Conservation (phyloP, 2,797 vertebrate species). For the Erethizon dorsatum region DNA sequence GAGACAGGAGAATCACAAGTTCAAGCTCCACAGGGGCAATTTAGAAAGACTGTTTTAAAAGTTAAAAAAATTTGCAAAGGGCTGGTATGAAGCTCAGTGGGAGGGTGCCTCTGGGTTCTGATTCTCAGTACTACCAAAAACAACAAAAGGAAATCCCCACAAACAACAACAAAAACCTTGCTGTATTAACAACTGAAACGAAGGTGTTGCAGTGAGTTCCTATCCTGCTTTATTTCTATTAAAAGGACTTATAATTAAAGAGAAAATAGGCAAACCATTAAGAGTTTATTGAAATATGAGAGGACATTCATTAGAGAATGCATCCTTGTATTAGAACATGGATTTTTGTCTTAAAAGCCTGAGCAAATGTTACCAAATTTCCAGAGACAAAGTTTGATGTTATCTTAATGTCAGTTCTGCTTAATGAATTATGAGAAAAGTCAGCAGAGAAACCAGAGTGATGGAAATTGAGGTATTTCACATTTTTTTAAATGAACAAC, state of each 20-base stretch:
- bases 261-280: not conserved
- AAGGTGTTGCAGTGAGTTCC: not conserved
- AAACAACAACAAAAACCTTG: not conserved
- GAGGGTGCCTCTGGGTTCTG: not conserved
- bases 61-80: not conserved
- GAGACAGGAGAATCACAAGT: not conserved
- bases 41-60: not conserved
- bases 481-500: not conserved
- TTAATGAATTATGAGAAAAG: not conserved
- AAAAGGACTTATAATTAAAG: not conserved
- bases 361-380: not conserved
- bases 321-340: not conserved
- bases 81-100: not conserved
- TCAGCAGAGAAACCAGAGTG: not conserved
- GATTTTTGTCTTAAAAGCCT: not conserved
- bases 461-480: not conserved
- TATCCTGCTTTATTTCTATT: not conserved
- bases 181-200: not conserved
- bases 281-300: not conserved
- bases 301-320: not conserved
- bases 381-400: not conserved
- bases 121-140: not conserved
- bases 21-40: too few species aligned
- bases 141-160: not conserved
- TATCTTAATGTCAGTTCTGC: not conserved